Conservation (phyloP, 2,113 vertebrate species). For the Conger conger region DNA sequence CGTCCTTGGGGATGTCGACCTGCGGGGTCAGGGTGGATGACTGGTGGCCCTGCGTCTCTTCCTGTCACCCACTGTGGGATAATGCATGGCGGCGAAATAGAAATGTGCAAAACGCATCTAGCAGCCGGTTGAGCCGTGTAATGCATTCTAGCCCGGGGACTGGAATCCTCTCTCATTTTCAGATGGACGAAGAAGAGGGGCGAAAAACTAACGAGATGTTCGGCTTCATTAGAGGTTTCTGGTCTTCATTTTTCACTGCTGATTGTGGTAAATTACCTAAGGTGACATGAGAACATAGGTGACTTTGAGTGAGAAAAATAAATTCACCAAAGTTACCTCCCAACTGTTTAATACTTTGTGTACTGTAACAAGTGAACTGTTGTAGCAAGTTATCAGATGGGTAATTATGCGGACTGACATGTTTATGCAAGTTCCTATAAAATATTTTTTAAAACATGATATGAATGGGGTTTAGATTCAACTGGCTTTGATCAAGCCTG, state of each 20-base stretch:
- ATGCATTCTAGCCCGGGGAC: constrained; percentile 14
- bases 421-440: no score
- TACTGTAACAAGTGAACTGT: not conserved
- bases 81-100: not conserved
- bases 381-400: no score
- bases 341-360: not conserved
- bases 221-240: constrained; percentile 26
- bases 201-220: constrained; percentile 23
- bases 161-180: not conserved
- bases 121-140: not conserved
- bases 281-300: not conserved
- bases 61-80: not conserved
- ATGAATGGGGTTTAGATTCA: no score
- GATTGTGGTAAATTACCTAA: constrained; percentile 4
- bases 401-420: no score
- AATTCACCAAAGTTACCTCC: not conserved
- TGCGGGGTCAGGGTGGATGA: not conserved
- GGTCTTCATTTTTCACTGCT: constrained; percentile 31
- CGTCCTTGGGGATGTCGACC: not conserved
- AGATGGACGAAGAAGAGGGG: constrained; percentile 1
- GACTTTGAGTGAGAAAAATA: constrained; percentile 2
- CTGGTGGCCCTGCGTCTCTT: not conserved
- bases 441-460: no score
- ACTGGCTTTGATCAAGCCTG: no score
- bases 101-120: not conserved